Percentiles rank a stretch among this genome's conserved stretches.
Conservation (phyloP, 2,797 vertebrate species). For the Parambassis ranga region DNA sequence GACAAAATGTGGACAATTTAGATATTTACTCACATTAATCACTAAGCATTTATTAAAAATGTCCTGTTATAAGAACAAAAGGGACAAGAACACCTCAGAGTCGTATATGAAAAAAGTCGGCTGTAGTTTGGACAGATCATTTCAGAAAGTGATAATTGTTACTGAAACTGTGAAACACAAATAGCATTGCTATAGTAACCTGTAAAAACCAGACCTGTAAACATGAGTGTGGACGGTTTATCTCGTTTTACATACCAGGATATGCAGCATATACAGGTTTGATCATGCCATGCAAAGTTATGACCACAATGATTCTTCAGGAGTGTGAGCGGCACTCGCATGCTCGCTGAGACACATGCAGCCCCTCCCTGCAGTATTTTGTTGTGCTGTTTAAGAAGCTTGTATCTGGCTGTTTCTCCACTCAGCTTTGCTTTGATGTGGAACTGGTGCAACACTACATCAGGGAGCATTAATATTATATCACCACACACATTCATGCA, state of each 20-base stretch:
- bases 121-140: neutral
- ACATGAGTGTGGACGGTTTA: too few species aligned
- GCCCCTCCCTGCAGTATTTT: constrained; percentile 39
- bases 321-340: constrained; percentile 6
- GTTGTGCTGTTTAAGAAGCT: constrained; percentile 53
- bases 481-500: constrained; percentile 14
- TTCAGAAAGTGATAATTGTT: neutral
- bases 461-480: constrained; percentile 70
- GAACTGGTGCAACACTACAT: constrained; percentile 67
- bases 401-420: constrained; percentile 46
- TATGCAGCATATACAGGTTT: too few species aligned
- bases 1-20: neutral
- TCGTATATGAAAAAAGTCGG: too few species aligned
- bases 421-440: constrained; percentile 65
- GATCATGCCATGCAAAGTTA: neutral
- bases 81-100: neutral
- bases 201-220: too few species aligned
- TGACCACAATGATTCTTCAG: neutral
- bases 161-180: neutral
- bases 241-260: neutral
- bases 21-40: too few species aligned
- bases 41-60: too few species aligned
- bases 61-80: too few species aligned
- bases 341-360: neutral
- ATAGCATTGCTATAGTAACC: neutral